Conservation (phyloP, 2,888 invertebrate species). For the Heliothis peltigera region DNA sequence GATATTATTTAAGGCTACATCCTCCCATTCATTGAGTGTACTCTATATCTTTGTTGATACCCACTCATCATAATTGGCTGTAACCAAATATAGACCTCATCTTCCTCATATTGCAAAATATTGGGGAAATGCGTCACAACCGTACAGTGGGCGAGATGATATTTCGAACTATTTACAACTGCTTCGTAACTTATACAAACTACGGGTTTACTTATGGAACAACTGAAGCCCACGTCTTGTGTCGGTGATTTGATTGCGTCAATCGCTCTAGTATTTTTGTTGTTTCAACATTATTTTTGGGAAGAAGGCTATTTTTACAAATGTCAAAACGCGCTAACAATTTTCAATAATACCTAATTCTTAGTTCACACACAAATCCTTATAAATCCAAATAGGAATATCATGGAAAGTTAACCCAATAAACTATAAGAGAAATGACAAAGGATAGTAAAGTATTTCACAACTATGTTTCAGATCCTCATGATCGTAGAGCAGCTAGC, state of each 20-base stretch:
- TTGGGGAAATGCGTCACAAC: slow-evolving; percentile 8
- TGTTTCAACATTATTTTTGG: too few species aligned
- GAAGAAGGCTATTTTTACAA: too few species aligned
- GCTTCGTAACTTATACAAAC: slow-evolving; percentile 12
- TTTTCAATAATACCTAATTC: too few species aligned
- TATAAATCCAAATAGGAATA: too few species aligned
- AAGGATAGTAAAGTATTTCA: not conserved
- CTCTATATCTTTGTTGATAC: not conserved
- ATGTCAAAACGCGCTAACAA: too few species aligned
- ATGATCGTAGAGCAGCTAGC: not conserved
- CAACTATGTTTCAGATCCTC: not conserved
- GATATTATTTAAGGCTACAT: too few species aligned
- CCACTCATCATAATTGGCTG: too few species aligned
- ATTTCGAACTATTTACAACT: slow-evolving; percentile 2
- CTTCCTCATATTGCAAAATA: not conserved
- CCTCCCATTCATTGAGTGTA: not conserved
- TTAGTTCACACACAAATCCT: too few species aligned
- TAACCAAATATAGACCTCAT: not conserved
- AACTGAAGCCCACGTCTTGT: slow-evolving; percentile 17
- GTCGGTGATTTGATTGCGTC: slow-evolving; percentile 28
- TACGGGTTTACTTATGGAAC: slow-evolving; percentile 20
- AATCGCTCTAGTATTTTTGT: slow-evolving; percentile 22
- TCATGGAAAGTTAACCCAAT: not conserved
- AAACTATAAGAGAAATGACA: not conserved
- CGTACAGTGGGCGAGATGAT: slow-evolving; percentile 3